Evolutionary conservation across 2,888 invertebrate species (phyloP).

Genomic region (Tuberolachnus salignus): DNA sequence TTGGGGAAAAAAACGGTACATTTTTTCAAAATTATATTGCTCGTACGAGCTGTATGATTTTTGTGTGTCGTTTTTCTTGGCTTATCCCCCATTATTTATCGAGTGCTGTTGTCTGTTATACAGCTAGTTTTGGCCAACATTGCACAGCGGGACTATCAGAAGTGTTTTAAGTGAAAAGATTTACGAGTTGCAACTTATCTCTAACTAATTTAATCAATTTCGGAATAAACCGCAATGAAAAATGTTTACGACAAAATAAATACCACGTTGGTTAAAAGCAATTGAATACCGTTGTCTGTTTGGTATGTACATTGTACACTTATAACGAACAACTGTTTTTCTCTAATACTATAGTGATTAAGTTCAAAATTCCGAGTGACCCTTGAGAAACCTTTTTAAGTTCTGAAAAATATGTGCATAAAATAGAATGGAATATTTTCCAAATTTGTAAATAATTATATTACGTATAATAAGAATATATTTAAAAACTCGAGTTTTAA

Average conservation of each 20-base stretch:
- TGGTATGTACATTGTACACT: no score
- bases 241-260: slow-evolving; percentile 11
- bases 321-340: no score
- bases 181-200: slow-evolving; percentile 13
- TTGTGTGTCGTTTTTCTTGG: slow-evolving; percentile 10
- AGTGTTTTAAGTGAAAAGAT: slow-evolving; percentile 27
- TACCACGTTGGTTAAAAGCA: neutral
- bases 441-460: no score
- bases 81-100: slow-evolving; percentile 6
- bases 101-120: neutral
- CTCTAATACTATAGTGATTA: no score
- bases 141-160: neutral
- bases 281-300: neutral
- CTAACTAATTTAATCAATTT: slow-evolving; percentile 2
- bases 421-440: no score
- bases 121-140: neutral
- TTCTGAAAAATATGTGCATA: no score
- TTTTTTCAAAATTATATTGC: neutral
- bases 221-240: neutral
- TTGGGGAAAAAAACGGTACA: neutral
- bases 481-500: no score
- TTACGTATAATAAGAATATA: no score
- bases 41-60: neutral
- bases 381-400: no score
- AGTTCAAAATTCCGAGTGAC: no score